phyloP scores from a whole-genome alignment of 1,140 invertebrate genomes.

The Copidosoma floridanum region DNA sequence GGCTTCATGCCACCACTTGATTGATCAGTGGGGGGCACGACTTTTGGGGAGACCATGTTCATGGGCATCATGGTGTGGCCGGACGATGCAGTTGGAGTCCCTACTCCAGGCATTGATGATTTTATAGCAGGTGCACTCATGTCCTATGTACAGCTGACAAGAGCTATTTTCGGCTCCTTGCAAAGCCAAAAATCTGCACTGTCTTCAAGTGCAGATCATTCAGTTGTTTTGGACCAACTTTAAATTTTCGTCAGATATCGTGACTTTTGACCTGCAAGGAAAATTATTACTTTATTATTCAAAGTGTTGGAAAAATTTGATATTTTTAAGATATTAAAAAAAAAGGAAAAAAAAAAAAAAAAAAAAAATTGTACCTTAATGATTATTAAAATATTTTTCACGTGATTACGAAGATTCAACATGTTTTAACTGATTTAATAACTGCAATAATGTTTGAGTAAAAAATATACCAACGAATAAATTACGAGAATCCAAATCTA shows the following conservation, averaged over 20 bases:
- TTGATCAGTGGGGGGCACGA: conserved; percentile 45
- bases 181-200: conserved; percentile 20
- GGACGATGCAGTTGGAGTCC: conserved; percentile 40
- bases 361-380: too few species aligned
- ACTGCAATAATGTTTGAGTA: too few species aligned
- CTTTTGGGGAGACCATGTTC: conserved; percentile 53
- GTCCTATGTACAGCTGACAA: neutral
- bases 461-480: too few species aligned
- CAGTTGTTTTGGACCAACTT: neutral
- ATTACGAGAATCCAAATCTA: too few species aligned
- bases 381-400: too few species aligned
- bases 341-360: too few species aligned
- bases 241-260: neutral
- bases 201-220: conserved; percentile 15
- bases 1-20: conserved; percentile 45
- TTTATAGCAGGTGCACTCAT: conserved; percentile 50
- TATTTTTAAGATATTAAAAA: too few species aligned
- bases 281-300: too few species aligned
- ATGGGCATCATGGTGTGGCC: conserved; percentile 52
- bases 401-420: too few species aligned
- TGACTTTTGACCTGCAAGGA: too few species aligned
- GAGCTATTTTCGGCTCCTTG: conserved; percentile 14
- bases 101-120: conserved; percentile 49
- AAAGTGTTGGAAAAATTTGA: too few species aligned
- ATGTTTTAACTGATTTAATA: too few species aligned